Conservation (phyloP, 64 coral and sea anemone species). For the Montipora foliosa region DNA sequence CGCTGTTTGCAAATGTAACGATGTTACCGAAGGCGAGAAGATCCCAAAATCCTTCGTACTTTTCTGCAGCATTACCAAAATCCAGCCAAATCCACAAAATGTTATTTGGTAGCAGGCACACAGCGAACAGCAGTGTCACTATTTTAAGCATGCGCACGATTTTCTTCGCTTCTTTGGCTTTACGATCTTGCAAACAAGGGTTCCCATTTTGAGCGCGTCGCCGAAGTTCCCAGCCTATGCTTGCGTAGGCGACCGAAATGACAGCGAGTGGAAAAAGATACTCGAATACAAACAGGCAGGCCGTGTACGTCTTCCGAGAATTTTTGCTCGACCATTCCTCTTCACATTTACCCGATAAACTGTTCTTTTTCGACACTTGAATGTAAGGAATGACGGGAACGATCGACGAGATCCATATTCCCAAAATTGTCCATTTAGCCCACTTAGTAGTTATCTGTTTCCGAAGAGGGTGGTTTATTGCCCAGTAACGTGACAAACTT, state of each 20-base stretch:
- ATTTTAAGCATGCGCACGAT: conserved; percentile 70
- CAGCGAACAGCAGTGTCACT: conserved; percentile 58
- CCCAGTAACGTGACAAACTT: conserved; percentile 82
- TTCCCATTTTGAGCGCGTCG: conserved; percentile 33
- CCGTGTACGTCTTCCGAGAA: conserved; percentile 53
- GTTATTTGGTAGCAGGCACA: conserved; percentile 75
- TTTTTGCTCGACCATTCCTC: conserved; percentile 44
- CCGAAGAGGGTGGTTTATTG: conserved; percentile 67
- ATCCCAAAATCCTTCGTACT: conserved; percentile 42
- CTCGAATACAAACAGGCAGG: conserved; percentile 61
- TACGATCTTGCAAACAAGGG: conserved; percentile 33
- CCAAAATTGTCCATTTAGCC: conserved; percentile 45
- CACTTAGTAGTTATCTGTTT: conserved; percentile 46
- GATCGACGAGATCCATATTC: conserved; percentile 66
- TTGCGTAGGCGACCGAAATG: conserved; percentile 55
- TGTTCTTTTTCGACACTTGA: background rate
- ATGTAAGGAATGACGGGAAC: conserved; percentile 66
- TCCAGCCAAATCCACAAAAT: conserved; percentile 73
- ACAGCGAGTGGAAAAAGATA: conserved; percentile 64
- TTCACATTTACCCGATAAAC: conserved; percentile 6
- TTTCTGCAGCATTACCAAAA: conserved; percentile 55
- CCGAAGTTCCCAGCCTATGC: conserved; percentile 57
- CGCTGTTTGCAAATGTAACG: conserved; percentile 74
- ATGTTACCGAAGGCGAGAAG: conserved; percentile 59
- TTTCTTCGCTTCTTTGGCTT: conserved; percentile 54